Evolutionary conservation across 2,888 invertebrate genomes (phyloP).

Genomic region (Parapristionchus giblindavisi): DNA sequence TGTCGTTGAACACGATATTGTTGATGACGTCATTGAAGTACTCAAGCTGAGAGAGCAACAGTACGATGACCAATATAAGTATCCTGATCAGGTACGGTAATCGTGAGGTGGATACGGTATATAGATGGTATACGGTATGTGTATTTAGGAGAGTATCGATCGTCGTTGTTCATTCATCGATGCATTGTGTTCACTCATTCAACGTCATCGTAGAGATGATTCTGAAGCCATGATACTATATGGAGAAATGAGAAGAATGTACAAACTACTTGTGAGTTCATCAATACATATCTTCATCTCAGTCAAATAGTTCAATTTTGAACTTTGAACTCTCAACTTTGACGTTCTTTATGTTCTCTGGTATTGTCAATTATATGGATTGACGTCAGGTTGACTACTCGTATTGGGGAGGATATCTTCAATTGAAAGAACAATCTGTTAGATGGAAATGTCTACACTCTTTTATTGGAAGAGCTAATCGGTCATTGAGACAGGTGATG

Average conservation of each 20-base stretch:
- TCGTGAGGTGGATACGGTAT: background rate
- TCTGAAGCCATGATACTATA: background rate
- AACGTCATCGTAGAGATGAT: constrained; percentile 8
- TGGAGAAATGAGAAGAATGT: constrained; percentile 20
- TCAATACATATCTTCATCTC: background rate
- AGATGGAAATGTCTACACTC: background rate
- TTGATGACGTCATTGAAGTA: constrained; percentile 15
- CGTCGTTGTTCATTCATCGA: background rate
- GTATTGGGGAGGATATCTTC: too few species aligned
- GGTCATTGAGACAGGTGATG: background rate
- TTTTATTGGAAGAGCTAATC: background rate
- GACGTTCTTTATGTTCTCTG: too few species aligned
- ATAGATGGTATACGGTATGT: too few species aligned
- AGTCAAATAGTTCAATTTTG: background rate
- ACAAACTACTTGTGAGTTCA: background rate
- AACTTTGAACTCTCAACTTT: too few species aligned
- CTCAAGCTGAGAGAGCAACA: constrained; percentile 13
- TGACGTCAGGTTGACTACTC: too few species aligned
- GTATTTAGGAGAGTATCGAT: too few species aligned
- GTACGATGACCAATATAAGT: background rate
- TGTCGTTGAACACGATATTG: background rate
- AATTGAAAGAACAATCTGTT: too few species aligned
- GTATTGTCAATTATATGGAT: too few species aligned
- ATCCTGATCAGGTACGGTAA: background rate
- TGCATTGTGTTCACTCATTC: constrained; percentile 21